Evolutionary conservation across 2,888 invertebrate genomes (phyloP).

Genomic region (Cephus sareptanus): DNA sequence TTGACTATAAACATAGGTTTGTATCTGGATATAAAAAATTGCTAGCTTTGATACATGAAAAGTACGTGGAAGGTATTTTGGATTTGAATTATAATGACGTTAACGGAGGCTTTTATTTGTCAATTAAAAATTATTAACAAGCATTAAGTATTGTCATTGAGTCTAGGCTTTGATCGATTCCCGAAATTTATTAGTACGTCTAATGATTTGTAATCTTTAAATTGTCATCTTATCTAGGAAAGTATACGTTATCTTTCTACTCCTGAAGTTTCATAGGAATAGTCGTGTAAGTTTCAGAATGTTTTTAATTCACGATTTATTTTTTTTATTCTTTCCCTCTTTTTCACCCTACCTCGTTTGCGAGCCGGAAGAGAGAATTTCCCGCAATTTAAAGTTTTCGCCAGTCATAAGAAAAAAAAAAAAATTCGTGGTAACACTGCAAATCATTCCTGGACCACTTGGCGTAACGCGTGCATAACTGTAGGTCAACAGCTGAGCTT

Average conservation of each 20-base stretch:
- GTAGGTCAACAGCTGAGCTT: neutral
- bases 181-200: neutral
- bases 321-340: neutral
- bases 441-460: conserved; percentile 1
- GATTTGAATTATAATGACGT: neutral
- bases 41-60: neutral
- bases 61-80: neutral
- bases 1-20: neutral
- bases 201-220: neutral
- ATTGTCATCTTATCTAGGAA: neutral
- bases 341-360: neutral
- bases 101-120: neutral
- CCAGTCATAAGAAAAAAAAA: neutral
- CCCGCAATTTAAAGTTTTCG: neutral
- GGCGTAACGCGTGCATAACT: neutral
- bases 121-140: no score
- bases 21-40: neutral
- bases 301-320: neutral
- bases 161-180: neutral
- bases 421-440: neutral
- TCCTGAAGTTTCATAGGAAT: neutral
- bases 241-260: neutral
- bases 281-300: neutral
- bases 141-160: neutral
- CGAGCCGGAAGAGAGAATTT: neutral